Base-by-base conservation (phyloP, 1,140 invertebrate species). In the Copidosoma floridanum region DNA sequence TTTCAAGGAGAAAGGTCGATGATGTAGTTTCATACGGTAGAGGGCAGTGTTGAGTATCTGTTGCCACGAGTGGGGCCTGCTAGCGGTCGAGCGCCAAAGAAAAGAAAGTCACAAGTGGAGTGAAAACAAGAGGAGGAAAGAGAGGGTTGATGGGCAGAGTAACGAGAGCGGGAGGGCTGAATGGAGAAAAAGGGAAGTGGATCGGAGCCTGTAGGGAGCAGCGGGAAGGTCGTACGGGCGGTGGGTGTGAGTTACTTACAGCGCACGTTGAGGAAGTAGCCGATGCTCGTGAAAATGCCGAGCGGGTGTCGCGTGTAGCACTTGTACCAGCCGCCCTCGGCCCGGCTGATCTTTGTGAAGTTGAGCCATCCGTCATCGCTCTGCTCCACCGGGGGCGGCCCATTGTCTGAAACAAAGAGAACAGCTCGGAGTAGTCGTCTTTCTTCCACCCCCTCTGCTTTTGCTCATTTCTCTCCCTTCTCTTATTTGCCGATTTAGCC, bases 251-350 rank as follows among this genome's bases (percentile, higher is more conserved):
- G 14, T 69, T 77, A 89, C 89, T 89, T 81, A 93, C 91, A 86
- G 78, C 91, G 81, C 58, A 94, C 89, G 72, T 92, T 93, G 57
- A 95, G 85, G 73, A 90, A 93, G 80, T 94, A 94, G 58, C 91
- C 92, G 69, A 94, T 93, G 68, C 90, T 92, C 56, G 89, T 90
- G 81, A 92, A 94, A 72, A 89, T 85, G 11, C 89, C 88, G 66
- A 92, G 85, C 65, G 88, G 82, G 82, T 94, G 91, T 47, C 87
- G 83, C 44, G 90, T 90, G 24, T 89, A 88, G 80, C 92, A 95
- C 73, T 92, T 90, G 80, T 95, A 94, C 92, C 92, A 94, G 66
- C 92, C 92, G 65, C 87, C 89, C 78, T 94, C 89, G 58, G 87
- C 84, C 21, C 86, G 81, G 52, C 83, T 83, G 67, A 93, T 89